Evolutionary conservation across 1,140 invertebrate genomes (phyloP).

Genomic region (Diabrotica undecimpunctata): DNA sequence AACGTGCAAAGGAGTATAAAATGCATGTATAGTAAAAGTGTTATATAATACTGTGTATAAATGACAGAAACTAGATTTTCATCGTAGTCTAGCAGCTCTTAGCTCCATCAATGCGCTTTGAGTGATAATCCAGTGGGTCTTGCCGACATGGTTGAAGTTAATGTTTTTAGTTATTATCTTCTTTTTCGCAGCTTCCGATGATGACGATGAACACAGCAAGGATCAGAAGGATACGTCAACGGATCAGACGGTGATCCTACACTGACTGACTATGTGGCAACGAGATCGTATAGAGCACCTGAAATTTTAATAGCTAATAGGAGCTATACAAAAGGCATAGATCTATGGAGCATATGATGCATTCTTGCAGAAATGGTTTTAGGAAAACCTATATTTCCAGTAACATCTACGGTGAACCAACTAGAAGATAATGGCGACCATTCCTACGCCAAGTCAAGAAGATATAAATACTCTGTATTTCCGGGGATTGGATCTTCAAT

Average conservation of each 20-base stretch:
- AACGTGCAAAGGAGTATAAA: constrained; percentile 22
- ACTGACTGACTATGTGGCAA: constrained; percentile 93
- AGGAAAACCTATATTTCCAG: constrained; percentile 89
- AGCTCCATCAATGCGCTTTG: constrained; percentile 45
- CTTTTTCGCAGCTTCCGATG: constrained; percentile 28
- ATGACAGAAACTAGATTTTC: constrained; percentile 16
- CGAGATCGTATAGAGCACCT: constrained; percentile 94
- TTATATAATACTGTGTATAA: constrained; percentile 20
- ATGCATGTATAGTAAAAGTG: constrained; percentile 21
- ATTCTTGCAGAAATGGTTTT: constrained; percentile 92
- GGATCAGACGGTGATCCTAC: constrained; percentile 60
- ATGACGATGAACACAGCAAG: constrained; percentile 47
- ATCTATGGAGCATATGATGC: constrained; percentile 97
- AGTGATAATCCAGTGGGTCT: constrained; percentile 45
- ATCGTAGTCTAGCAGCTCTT: constrained; percentile 41
- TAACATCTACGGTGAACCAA: constrained; percentile 92
- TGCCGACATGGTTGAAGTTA: constrained; percentile 43
- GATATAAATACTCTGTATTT: constrained; percentile 44
- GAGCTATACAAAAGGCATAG: constrained; percentile 92
- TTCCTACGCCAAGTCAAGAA: constrained; percentile 65
- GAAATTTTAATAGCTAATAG: constrained; percentile 90
- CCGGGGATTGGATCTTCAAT: constrained; percentile 45
- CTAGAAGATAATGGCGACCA: constrained; percentile 82
- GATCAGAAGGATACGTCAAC: constrained; percentile 53
- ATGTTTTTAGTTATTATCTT: constrained; percentile 26